Evolutionary conservation across 2,888 invertebrate genomes (phyloP).

Genomic region (Cepaea hortensis): DNA sequence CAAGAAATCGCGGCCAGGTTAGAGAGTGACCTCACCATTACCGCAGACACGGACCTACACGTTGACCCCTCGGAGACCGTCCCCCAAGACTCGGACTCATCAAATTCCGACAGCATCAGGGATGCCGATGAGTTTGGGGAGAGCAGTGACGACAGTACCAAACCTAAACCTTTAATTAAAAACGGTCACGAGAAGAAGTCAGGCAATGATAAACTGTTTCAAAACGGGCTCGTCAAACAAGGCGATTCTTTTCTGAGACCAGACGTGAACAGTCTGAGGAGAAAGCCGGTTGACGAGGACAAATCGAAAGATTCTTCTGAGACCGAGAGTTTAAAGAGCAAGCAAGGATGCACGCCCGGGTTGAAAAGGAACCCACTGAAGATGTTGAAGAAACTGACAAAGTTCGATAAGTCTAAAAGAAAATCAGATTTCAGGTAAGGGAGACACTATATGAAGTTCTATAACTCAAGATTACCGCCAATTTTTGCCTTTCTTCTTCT

Average conservation of each 20-base stretch:
- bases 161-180: not conserved
- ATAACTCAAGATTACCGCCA: no score
- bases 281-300: not conserved
- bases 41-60: constrained; percentile 8
- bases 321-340: constrained; percentile 18
- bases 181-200: not conserved
- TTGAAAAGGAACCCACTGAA: constrained; percentile 30
- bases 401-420: constrained; percentile 31
- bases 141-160: not conserved
- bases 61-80: not conserved
- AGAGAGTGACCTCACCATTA: constrained; percentile 23
- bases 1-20: constrained; percentile 12
- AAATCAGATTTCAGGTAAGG: constrained; percentile 35
- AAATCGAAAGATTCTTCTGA: constrained; percentile 6
- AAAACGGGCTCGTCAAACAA: constrained; percentile 1
- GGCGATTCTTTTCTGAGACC: not conserved
- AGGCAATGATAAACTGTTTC: not conserved
- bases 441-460: not conserved
- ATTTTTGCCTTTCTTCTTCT: not conserved
- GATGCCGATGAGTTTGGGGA: constrained; percentile 6
- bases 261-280: not conserved
- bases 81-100: constrained; percentile 30
- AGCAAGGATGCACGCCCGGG: not conserved
- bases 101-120: constrained; percentile 28
- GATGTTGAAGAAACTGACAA: constrained; percentile 37